Percentiles rank a stretch among this genome's conserved stretches.
Conservation (phyloP, 2,113 vertebrate species). For the Raphicerus campestris region DNA sequence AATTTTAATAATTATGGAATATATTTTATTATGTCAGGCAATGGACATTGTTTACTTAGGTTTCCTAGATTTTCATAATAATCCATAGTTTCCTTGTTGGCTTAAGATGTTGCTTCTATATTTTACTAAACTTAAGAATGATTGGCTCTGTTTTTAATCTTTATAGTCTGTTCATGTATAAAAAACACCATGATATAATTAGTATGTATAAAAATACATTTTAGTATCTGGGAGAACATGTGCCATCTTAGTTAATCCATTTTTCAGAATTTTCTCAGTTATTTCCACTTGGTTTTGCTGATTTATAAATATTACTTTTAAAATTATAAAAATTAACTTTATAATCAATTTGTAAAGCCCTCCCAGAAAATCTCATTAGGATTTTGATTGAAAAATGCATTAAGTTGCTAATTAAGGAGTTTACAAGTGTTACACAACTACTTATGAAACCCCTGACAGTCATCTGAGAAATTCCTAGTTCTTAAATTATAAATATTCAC, state of each 20-base stretch:
- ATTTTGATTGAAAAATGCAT: neutral
- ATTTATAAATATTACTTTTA: neutral
- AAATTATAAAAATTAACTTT: neutral
- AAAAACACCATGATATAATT: neutral
- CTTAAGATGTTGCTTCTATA: neutral
- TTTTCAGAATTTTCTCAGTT: neutral
- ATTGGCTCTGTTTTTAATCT: neutral
- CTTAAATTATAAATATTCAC: slow-evolving; percentile 1
- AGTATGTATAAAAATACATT: neutral
- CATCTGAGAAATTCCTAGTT: neutral
- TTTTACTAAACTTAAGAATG: neutral
- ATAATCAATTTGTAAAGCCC: neutral
- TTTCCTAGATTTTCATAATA: slow-evolving; percentile 13
- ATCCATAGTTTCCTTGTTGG: neutral
- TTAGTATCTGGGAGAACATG: neutral
- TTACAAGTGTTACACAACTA: neutral
- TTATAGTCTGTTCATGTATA: neutral
- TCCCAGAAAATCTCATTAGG: neutral
- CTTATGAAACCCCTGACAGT: neutral
- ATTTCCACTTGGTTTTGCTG: neutral
- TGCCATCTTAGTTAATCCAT: neutral
- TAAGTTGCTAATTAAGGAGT: neutral
- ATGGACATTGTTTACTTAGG: neutral
- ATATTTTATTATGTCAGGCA: neutral
- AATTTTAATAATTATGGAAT: neutral